These are phyloP conservation scores for Tenthredo amoena DNA, from an alignment of 2,888 invertebrate genomes.

Conservation along the genomic window DNA sequence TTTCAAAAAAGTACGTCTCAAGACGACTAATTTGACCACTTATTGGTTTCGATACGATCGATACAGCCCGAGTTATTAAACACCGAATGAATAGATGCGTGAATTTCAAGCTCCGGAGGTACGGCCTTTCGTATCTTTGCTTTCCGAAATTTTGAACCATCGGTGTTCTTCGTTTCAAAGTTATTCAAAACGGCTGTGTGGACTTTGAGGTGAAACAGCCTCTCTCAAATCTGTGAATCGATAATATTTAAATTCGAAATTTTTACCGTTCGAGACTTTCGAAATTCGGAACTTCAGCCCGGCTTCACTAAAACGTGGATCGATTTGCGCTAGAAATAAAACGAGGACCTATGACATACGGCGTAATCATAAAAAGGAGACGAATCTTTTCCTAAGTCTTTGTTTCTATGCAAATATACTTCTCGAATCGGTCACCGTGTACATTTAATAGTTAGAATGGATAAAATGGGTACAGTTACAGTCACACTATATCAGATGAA, in stretches of 20 bases:
- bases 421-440: not conserved
- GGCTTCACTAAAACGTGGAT: not conserved
- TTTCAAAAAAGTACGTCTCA: too few relatives aligned
- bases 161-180: not conserved
- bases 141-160: not conserved
- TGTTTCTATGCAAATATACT: not conserved
- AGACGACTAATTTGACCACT: too few relatives aligned
- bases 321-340: not conserved
- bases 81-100: too few relatives aligned
- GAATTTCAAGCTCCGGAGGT: too few relatives aligned
- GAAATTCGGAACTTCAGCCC: not conserved
- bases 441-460: not conserved
- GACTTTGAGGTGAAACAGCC: too few relatives aligned
- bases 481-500: slow-evolving; percentile 14
- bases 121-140: too few relatives aligned
- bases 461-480: slow-evolving; percentile 28
- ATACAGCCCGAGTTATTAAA: too few relatives aligned
- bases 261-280: not conserved
- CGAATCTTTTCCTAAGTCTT: not conserved
- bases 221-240: too few relatives aligned
- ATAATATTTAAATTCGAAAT: not conserved
- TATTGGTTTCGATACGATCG: too few relatives aligned
- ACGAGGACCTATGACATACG: not conserved
- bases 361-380: too few relatives aligned
- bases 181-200: too few relatives aligned